Percentiles rank a stretch among this genome's conserved stretches.
Conservation (phyloP, 2,113 vertebrate species). For the Genyomyrus donnyi region DNA sequence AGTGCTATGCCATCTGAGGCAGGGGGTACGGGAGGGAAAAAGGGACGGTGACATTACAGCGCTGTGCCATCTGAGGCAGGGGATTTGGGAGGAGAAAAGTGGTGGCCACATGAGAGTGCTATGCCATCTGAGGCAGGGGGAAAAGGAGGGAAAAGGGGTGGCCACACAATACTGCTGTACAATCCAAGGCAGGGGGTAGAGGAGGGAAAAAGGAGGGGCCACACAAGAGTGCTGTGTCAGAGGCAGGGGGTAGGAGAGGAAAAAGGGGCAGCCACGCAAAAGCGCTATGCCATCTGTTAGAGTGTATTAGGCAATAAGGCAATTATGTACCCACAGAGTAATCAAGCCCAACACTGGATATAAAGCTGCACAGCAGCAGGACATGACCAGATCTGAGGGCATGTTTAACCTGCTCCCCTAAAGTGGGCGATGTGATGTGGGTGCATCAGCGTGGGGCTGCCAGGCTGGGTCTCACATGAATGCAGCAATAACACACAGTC, state of each 20-base stretch:
- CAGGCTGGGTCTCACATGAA: not conserved
- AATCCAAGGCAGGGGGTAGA: not conserved
- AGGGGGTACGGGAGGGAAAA: not conserved
- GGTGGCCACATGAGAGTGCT: too few relatives aligned
- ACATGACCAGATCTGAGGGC: not conserved
- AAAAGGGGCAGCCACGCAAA: not conserved
- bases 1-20: not conserved
- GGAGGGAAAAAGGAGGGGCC: too few relatives aligned
- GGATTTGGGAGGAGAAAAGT: not conserved
- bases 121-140: too few relatives aligned
- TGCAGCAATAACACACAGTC: not conserved
- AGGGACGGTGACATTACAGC: rapidly evolving
- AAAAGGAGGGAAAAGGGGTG: too few relatives aligned
- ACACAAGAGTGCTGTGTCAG: too few relatives aligned
- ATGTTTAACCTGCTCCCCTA: not conserved
- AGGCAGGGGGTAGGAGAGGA: not conserved
- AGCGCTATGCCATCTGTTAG: not conserved
- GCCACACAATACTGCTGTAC: not conserved
- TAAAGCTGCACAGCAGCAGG: not conserved
- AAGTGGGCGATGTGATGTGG: not conserved
- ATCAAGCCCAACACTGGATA: not conserved
- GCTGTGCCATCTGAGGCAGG: not conserved
- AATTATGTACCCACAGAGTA: not conserved
- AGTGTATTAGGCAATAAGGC: not conserved
- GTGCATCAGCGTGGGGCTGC: not conserved